Base-by-base conservation (phyloP, 2,113 vertebrate species). In the Neodontobutis hainanensis region DNA sequence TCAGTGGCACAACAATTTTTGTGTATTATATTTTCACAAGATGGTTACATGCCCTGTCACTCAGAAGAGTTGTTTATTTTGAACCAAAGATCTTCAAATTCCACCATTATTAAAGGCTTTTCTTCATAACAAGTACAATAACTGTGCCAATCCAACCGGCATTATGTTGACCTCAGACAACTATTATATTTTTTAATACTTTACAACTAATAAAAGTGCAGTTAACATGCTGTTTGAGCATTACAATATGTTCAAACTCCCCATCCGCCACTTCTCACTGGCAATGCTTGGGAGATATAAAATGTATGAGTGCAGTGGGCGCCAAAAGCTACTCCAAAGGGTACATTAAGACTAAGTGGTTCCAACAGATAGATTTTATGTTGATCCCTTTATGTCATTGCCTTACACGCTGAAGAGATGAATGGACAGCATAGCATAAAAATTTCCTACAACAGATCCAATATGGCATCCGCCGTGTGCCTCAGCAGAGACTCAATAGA, bases 381-480 rank as follows among this genome's bases (percentile, higher is more conserved):
- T 82, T 65, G 36, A 77, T 70, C 61, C 40, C 50, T 80, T 45
- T 45, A 55, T 61, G 68, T 83, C 75, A 64, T 40, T 75, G 44
- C 38, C 61, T 70, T 73, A 78, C 46, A 68, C 68, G 73, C 75
- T 44, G 42, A 61, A 36, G 47, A 82, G 62, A 85, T 71, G 64
- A 70, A 85, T 77, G 34, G 50, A 66, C 63, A 67, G 56, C 58
- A 70, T 64, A 68, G 56, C 58, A 70, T 64, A 68, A 64, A 56
- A 58, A 69, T 81, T 87, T 77, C 77, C 66, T 44, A 57, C 40
- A 35, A 51, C 64, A 60, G 45, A 74, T 84, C 80, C 75, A 81
- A 74, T 59, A 66, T 65, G 42, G 60, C 74, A 67, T 81, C 70
- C 61, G 60, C 46, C 40, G 53, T 60, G 66, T 68, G 60, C 60